Evolutionary conservation across 2,113 vertebrate genomes (phyloP).

Genomic region (Acrocephalus kingi): DNA sequence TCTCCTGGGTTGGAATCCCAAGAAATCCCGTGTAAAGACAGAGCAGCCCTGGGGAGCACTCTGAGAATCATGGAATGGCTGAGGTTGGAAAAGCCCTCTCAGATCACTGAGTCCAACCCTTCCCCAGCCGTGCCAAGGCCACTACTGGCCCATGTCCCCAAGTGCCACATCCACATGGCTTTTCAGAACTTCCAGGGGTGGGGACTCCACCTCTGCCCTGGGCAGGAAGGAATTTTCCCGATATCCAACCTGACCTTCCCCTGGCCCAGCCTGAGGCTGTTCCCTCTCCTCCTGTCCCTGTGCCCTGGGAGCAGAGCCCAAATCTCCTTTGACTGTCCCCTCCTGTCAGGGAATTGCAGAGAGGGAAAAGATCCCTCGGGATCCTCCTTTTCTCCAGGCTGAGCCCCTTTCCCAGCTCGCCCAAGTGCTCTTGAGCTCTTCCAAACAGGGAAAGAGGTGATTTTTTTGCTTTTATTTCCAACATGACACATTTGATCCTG

Average conservation of each 20-base stretch:
- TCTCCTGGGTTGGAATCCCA: background rate
- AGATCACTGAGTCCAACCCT: fast-evolving
- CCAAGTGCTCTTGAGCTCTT: background rate
- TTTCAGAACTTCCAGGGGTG: background rate
- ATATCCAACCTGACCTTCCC: fast-evolving
- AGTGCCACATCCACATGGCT: background rate
- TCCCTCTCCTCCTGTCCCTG: background rate
- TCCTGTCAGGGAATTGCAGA: background rate
- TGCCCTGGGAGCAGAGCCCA: background rate
- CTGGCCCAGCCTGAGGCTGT: background rate
- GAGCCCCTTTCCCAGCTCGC: background rate
- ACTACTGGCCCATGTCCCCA: fast-evolving
- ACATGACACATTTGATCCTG: background rate
- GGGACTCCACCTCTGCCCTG: background rate
- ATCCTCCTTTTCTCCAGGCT: background rate
- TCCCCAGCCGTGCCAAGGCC: background rate
- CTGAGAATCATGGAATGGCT: fast-evolving
- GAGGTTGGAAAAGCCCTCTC: background rate
- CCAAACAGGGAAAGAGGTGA: background rate
- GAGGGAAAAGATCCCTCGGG: background rate
- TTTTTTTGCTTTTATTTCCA: background rate
- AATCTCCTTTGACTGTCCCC: background rate
- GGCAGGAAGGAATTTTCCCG: fast-evolving
- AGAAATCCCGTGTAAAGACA: background rate
- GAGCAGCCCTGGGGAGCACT: background rate